Base-by-base conservation (phyloP, 2,797 vertebrate genomes). In the Lutjanus campechanus region DNA sequence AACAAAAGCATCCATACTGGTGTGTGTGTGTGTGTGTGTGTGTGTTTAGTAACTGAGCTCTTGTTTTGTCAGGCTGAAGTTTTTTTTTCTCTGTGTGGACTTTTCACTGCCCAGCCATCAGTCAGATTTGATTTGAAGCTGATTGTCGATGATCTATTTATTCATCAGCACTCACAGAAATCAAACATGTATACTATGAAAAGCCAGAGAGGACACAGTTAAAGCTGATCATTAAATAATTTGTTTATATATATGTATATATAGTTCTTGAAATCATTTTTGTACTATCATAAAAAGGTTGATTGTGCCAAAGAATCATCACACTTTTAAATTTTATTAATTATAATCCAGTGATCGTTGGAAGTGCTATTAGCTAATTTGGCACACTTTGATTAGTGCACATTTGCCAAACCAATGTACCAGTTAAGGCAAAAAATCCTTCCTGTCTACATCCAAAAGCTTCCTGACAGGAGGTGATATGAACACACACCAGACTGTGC, bases 41-140 rank as follows among this genome's bases (percentile, higher is more conserved):
- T 61, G 60, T 63, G 64, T 41, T 55, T 46, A 50, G 47, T 53
- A 25, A 53, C 9, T 15, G 60, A 71, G 46, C 29, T 36, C 54
- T 29, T 0, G 13, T 49, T 22, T 56, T n/a, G 29, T 46, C 16
- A 51, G 25, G 8, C 49, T 66, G 17, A 53, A 40, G 7, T 25
- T 36, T 46, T 40, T 40, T 54, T 43, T 55, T 43, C 13, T 59
- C 22, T 36, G 17, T 15, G 19, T 53, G 10, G 13, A 62, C 47
- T 15, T 29, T 69, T 56, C 20, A 13, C 16, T 12, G 41, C 7
- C 51, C 4, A 2, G 11, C 13, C 11, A 16, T 44, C 59, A 55
- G 40, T 46, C 11, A 69, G 43, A 25, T 22, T 11, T 11, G 20
- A 43, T 0, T 11, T 7, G 12, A 36, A 36, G 12, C 22, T 0